phyloP scores from a whole-genome alignment of 2,113 vertebrate genomes.

The Datnioides undecimradiatus region DNA sequence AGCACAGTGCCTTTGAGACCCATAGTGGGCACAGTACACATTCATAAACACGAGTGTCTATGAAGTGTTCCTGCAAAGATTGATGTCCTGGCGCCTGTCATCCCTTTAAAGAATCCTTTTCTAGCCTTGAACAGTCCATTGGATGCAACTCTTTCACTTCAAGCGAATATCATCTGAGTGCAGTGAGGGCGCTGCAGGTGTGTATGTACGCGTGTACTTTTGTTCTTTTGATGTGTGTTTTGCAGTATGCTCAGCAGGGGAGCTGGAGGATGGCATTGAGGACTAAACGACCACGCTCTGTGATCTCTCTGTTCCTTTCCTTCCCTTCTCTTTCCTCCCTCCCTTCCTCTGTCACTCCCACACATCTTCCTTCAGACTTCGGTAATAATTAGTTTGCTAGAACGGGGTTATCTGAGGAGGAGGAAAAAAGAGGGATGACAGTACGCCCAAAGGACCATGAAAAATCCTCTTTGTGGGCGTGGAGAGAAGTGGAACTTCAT shows the following conservation, averaged over 20 bases:
- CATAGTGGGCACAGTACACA: conserved; percentile 6
- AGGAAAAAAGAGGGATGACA: conserved; percentile 38
- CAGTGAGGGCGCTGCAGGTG: conserved; percentile 41
- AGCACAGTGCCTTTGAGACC: neutral
- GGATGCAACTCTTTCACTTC: conserved; percentile 50
- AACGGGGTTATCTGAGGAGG: conserved; percentile 63
- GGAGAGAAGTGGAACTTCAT: conserved; percentile 57
- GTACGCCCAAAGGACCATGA: conserved; percentile 59
- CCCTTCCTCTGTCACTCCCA: conserved; percentile 46
- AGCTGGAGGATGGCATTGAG: conserved; percentile 42
- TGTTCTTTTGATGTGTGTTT: conserved; percentile 69
- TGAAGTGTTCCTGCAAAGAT: conserved; percentile 46
- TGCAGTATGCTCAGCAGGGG: conserved; percentile 52
- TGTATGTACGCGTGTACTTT: conserved; percentile 21
- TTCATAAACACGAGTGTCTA: conserved; percentile 30
- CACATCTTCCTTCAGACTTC: conserved; percentile 58
- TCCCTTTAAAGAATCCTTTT: conserved; percentile 53
- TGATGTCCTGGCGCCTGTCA: conserved; percentile 52
- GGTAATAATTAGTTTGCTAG: conserved; percentile 73
- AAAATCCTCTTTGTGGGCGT: conserved; percentile 63
- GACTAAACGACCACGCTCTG: conserved; percentile 62
- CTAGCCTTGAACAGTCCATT: conserved; percentile 56
- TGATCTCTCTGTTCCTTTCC: conserved; percentile 55
- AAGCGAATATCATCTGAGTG: conserved; percentile 51
- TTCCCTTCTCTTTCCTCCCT: conserved; percentile 11